Conservation (phyloP, 2,113 vertebrate species). For the Bolborhynchus lineola region DNA sequence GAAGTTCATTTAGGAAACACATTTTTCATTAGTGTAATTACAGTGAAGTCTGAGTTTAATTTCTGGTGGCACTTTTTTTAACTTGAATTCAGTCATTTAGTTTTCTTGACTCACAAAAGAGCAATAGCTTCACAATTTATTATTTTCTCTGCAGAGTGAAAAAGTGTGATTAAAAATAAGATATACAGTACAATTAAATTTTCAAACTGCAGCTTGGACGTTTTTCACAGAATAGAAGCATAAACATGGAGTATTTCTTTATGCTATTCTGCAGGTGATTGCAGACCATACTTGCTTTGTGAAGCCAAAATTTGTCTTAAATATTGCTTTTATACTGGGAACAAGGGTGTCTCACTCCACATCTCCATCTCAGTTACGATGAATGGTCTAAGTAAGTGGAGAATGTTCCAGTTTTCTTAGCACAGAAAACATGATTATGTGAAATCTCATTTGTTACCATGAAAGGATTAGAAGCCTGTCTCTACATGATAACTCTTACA, state of each 20-base stretch:
- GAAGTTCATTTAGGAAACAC: background rate
- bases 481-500: background rate
- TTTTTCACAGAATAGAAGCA: background rate
- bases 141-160: background rate
- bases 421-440: background rate
- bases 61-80: background rate
- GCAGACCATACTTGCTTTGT: background rate
- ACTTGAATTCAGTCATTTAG: background rate
- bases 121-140: background rate
- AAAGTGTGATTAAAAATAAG: background rate
- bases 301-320: background rate
- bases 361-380: background rate
- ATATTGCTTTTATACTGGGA: background rate
- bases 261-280: background rate
- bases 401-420: background rate
- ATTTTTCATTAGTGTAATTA: slow-evolving; percentile 2
- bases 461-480: background rate
- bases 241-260: background rate
- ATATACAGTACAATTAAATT: background rate
- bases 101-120: background rate
- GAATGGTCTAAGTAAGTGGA: background rate
- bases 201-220: background rate
- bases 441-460: background rate
- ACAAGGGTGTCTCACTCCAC: background rate
- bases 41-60: background rate